phyloP scores from a whole-genome alignment of 1,140 invertebrate genomes.

The Trichonephila clavata region DNA sequence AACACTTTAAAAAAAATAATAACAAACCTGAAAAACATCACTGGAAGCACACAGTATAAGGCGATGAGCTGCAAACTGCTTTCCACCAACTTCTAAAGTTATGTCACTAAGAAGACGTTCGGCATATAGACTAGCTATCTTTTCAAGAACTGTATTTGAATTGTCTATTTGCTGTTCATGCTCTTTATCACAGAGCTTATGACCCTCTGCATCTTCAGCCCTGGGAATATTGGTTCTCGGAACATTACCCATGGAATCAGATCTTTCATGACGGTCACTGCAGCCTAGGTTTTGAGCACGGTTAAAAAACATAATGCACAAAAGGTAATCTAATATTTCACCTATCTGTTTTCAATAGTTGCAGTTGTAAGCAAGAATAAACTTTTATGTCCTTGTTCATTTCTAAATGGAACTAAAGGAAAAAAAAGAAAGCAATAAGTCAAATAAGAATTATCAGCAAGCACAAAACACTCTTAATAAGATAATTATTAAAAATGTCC shows the following conservation, averaged over 20 bases:
- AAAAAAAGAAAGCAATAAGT: no score
- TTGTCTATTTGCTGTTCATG: constrained; percentile 84
- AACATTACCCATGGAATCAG: constrained; percentile 9
- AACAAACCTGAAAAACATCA: constrained; percentile 93
- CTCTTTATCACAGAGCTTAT: constrained; percentile 77
- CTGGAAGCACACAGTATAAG: constrained; percentile 96
- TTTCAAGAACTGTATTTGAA: constrained; percentile 88
- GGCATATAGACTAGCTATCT: constrained; percentile 91
- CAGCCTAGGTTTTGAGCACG: constrained; percentile 45
- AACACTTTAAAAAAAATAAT: no score
- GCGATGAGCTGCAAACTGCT: constrained; percentile 92
- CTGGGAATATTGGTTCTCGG: not conserved
- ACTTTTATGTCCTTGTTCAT: not conserved
- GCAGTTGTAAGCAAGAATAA: not conserved
- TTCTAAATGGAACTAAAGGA: not conserved
- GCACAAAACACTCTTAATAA: no score
- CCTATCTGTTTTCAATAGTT: not conserved
- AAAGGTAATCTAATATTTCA: not conserved
- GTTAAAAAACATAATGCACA: constrained; percentile 61
- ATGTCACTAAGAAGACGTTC: constrained; percentile 93
- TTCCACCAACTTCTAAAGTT: constrained; percentile 88
- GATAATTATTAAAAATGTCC: no score
- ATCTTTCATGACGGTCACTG: not conserved
- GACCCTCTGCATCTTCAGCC: constrained; percentile 67
- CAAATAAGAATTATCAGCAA: no score